These are phyloP conservation scores for Morbakka virulenta DNA, from an alignment of 30 jellyfish, hydroid and myxozoan species.

Conservation along the genomic window DNA sequence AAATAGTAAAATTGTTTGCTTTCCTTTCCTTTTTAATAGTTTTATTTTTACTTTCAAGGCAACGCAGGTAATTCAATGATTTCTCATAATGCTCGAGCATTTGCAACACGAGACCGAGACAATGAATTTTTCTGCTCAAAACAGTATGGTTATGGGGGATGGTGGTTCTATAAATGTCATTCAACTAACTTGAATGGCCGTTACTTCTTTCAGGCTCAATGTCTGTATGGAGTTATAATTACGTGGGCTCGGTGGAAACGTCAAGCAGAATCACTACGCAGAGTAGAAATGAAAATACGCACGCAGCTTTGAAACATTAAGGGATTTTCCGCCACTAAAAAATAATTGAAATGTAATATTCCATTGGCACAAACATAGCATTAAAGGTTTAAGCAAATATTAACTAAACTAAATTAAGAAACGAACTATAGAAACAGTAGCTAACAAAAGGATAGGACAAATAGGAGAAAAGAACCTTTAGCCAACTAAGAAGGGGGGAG, in stretches of 20 bases:
- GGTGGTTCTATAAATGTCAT: neutral
- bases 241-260: neutral
- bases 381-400: too few species aligned
- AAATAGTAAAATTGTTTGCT: too few species aligned
- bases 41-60: neutral
- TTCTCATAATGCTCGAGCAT: neutral
- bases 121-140: neutral
- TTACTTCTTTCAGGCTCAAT: neutral
- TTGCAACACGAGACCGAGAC: neutral
- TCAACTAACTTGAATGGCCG: neutral
- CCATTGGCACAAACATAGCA: too few species aligned
- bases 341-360: too few species aligned
- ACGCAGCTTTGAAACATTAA: too few species aligned
- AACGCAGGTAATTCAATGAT: neutral
- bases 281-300: neutral
- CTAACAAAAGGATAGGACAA: too few species aligned
- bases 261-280: neutral
- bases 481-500: too few species aligned
- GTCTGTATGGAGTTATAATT: neutral
- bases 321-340: too few species aligned
- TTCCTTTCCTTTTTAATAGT: too few species aligned
- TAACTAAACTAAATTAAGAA: too few species aligned
- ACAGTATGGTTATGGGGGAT: neutral
- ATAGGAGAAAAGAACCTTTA: too few species aligned
- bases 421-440: too few species aligned